Evolutionary conservation across 2,113 vertebrate genomes (phyloP), one percentile per base, ranked within the genome.

Genomic region (Phaethon lepturus): DNA sequence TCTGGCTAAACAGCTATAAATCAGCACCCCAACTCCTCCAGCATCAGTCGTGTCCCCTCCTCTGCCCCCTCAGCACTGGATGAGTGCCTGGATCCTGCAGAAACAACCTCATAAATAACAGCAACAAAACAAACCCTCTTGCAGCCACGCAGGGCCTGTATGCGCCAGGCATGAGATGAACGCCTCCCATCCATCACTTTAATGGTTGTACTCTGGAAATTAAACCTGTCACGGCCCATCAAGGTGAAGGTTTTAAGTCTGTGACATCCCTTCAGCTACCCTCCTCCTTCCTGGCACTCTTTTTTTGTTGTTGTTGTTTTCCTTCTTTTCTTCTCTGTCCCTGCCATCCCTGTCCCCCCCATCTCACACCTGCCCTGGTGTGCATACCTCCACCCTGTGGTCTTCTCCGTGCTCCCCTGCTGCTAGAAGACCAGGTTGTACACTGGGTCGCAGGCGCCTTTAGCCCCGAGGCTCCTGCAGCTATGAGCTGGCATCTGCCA

Each of bases 141-240:
- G 35, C 67, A 76, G 86, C 67, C 64, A 59, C 10, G 2, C 52
- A 24, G 58, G 56, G 87, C 75, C 64, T 4, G 25, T 75, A 75
- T 79, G 92, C 24, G 18, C 59, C 93, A 63, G 72, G 69, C 10
- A 2, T 0, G 9, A 93, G 91, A 96, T 77, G 88, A 97, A 97
- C 50, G 4, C 74, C 45, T 69, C 72, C 81, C 87, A 98, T 98
- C 87, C 95, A 98, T 98, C 97, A 98, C 86, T 98, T 98, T 97
- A 98, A 98, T 95, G 95, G 93, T 89, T 96, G 95, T 98, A 98
- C 98, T 98, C 95, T 98, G 94, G 85, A 98, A 98, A 98, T 98
- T 98, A 98, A 98, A 98, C 91, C 97, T 98, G 98, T 97, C 97
- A 97, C 1, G 0, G 93, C 88, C 73, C 83, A 95, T 95, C 97